Conservation (phyloP, 2,797 vertebrate genomes). For the Moxostoma hubbsi region DNA sequence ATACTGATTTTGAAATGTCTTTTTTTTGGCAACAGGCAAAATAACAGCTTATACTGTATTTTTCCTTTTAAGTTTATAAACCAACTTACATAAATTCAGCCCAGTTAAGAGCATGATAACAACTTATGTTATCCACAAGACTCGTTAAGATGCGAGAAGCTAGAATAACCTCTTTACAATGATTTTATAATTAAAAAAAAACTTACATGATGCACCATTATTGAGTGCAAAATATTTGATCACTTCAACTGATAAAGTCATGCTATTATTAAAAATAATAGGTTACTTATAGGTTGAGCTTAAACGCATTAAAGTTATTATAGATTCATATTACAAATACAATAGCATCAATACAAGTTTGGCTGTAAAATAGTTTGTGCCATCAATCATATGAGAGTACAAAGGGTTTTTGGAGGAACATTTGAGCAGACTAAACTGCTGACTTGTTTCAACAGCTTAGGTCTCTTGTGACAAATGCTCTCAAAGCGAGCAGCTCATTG, state of each 20-base stretch:
- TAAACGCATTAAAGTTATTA: not conserved
- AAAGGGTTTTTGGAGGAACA: constrained; percentile 1
- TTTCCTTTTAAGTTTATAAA: not conserved
- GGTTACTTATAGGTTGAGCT: not conserved
- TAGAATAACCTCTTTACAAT: not conserved
- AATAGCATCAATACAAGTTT: not conserved
- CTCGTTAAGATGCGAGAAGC: too few relatives aligned
- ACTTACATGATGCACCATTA: not conserved
- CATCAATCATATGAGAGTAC: not conserved
- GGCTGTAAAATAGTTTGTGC: not conserved
- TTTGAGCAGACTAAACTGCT: not conserved
- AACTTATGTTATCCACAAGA: too few relatives aligned
- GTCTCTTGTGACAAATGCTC: constrained; percentile 19
- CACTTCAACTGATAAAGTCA: not conserved
- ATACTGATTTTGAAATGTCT: too few relatives aligned
- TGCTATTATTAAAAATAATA: not conserved
- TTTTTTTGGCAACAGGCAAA: too few relatives aligned
- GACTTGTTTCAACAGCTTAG: constrained; percentile 20
- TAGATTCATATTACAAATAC: not conserved
- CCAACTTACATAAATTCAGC: not conserved
- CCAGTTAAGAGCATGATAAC: not conserved
- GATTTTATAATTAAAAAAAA: not conserved
- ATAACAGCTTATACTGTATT: too few relatives aligned
- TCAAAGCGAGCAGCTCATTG: not conserved
- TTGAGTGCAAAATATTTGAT: not conserved